Percentiles rank a stretch among this genome's conserved stretches.
Conservation (phyloP, 2,888 invertebrate species). For the Kuschelorhynchus macadamiae region DNA sequence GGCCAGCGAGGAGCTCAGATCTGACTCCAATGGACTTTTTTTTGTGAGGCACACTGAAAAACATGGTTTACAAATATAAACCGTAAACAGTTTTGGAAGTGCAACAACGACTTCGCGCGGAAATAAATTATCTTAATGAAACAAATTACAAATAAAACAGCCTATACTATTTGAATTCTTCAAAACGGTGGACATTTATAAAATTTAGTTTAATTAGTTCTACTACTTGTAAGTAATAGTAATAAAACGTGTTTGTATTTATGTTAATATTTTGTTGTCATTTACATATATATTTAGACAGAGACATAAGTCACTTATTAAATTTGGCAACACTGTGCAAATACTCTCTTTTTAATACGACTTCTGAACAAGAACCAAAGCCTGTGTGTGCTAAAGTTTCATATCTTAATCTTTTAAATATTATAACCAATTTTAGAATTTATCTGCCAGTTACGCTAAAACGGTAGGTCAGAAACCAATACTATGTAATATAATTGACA, state of each 20-base stretch:
- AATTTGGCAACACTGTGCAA: no score
- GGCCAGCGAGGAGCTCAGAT: no score
- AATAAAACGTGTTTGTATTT: neutral
- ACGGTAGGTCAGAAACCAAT: no score
- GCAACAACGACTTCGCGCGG: neutral
- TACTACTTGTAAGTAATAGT: neutral
- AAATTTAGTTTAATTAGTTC: conserved; percentile 3
- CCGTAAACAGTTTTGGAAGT: no score
- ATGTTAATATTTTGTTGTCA: neutral
- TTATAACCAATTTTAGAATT: neutral
- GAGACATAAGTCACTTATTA: no score
- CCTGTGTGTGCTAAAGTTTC: no score
- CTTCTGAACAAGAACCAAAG: neutral
- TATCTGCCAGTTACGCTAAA: no score
- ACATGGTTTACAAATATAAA: no score
- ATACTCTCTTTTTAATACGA: no score
- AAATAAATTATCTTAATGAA: neutral
- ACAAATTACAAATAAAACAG: neutral
- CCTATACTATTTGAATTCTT: conserved; percentile 1
- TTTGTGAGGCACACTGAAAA: no score
- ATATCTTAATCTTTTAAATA: conserved; percentile 2
- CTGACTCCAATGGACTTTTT: no score
- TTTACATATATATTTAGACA: no score
- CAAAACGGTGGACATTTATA: conserved; percentile 1
- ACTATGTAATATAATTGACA: conserved; percentile 3